Conservation (phyloP, 2,888 invertebrate genomes). For the Lepidonotus clava region DNA sequence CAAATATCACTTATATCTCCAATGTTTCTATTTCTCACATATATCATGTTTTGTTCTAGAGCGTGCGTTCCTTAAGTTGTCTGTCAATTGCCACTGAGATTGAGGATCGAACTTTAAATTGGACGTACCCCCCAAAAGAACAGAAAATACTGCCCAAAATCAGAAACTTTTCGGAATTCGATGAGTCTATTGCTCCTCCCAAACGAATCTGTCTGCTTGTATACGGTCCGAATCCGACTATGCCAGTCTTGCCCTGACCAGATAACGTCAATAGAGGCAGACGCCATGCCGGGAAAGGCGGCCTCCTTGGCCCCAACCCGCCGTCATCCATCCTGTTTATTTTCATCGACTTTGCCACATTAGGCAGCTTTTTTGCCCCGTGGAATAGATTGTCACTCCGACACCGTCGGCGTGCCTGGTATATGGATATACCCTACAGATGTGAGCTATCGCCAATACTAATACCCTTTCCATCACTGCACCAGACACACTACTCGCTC, state of each 20-base stretch:
- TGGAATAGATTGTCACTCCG: neutral
- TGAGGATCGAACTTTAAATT: too few species aligned
- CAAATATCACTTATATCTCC: too few species aligned
- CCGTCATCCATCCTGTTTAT: slow-evolving; percentile 19
- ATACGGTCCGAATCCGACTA: neutral
- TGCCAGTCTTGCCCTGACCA: neutral
- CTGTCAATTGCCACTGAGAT: too few species aligned
- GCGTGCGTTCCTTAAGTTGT: too few species aligned
- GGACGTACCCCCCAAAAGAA: too few species aligned
- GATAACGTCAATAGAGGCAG: slow-evolving; percentile 10
- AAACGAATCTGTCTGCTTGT: too few species aligned
- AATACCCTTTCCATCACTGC: slow-evolving; percentile 5
- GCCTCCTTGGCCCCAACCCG: neutral
- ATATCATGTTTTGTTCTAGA: too few species aligned
- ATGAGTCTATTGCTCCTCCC: too few species aligned
- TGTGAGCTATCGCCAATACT: slow-evolving; percentile 4
- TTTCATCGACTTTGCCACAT: slow-evolving; percentile 18
- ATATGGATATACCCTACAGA: slow-evolving; percentile 24
- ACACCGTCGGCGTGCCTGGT: slow-evolving; percentile 17
- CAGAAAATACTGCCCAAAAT: too few species aligned
- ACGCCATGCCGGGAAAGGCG: neutral
- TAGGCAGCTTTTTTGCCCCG: neutral
- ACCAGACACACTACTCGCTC: neutral
- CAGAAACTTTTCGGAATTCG: too few species aligned
- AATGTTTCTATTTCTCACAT: too few species aligned